phyloP scores from a whole-genome alignment of 2,888 invertebrate species.

The Nasonovia ribisnigri region DNA sequence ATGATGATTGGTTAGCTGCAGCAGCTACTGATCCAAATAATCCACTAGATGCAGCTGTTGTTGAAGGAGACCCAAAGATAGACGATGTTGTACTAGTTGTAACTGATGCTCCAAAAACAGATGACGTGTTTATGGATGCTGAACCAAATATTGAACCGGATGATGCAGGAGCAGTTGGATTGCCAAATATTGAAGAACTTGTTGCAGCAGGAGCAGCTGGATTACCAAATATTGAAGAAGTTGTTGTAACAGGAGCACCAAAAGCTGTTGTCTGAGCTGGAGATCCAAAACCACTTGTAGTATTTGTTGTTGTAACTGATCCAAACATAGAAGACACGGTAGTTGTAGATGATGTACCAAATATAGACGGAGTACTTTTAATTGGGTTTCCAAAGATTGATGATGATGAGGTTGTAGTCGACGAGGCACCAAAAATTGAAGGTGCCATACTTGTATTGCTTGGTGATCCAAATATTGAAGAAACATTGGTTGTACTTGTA shows the following conservation, averaged over 20 bases:
- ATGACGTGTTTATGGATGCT: slow-evolving; percentile 38
- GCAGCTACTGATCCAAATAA: slow-evolving; percentile 64
- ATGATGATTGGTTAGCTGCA: slow-evolving; percentile 67
- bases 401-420: slow-evolving; percentile 25
- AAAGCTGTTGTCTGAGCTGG: slow-evolving; percentile 64
- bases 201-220: slow-evolving; percentile 13
- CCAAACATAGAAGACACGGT: slow-evolving; percentile 62
- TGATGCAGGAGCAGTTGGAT: slow-evolving; percentile 15
- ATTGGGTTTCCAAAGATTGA: slow-evolving; percentile 40
- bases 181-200: slow-evolving; percentile 52
- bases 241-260: not conserved
- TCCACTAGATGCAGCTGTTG: slow-evolving; percentile 57
- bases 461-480: slow-evolving; percentile 40
- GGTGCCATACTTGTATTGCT: not conserved
- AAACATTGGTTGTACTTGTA: not conserved
- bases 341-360: slow-evolving; percentile 31
- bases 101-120: slow-evolving; percentile 50
- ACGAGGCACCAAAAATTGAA: slow-evolving; percentile 20
- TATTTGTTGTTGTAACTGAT: slow-evolving; percentile 48
- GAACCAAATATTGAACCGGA: slow-evolving; percentile 52
- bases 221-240: not conserved
- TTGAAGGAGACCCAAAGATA: slow-evolving; percentile 63
- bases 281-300: slow-evolving; percentile 66
- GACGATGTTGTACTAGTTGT: slow-evolving; percentile 52
- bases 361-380: slow-evolving; percentile 48